Evolutionary conservation across 2,888 invertebrate genomes (phyloP), one percentile per base, ranked within the genome.

Genomic region (Noctua comes): DNA sequence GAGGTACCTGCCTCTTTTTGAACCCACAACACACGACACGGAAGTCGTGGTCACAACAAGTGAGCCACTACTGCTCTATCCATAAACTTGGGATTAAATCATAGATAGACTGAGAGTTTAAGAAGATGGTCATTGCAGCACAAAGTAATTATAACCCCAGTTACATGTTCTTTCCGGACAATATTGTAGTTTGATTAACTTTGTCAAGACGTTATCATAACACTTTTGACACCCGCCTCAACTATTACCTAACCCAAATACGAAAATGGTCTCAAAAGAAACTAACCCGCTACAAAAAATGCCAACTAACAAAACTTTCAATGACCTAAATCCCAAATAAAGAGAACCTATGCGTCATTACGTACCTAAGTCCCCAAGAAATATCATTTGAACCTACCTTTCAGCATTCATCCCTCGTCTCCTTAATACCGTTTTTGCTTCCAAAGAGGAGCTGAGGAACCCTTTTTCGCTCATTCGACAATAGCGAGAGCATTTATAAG

Each of bases 401-500:
- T 72, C 76, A 73, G 51, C 43, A n/a, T 76, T 66, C 64, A 65
- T 27, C 16, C 36, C 27, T 57, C 46, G n/a, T n/a, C n/a, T n/a
- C n/a, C n/a, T 36, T n/a, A 80, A 72, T 80, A 85, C 69, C 83
- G 46, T 70, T 85, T 85, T 81, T 21, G 21, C 79, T 51, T 51
- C 54, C 10, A 40, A 78, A 84, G 59, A 68, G 51, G 82, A 68
- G 68, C 68, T 65, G 48, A 64, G 68, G 70, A 40, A 74, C 71
- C 71, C 64, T 78, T 77, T 80, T 77, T 40, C 64, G 40, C 48
- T 77, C 77, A 64, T 81, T 82, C 59, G 31, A 84, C 86, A 86
- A 86, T 86, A 70, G 64, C 51, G 36, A 24, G 64, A 46, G 77
- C 73, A 83, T 85, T 71, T 81, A 64, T 76, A 73, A 66, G 81